A percentile compares a stretch with the other conserved stretches of the same genome.
phyloP scores from a whole-genome alignment of 1,140 invertebrate species.

The Euwallacea fornicatus region DNA sequence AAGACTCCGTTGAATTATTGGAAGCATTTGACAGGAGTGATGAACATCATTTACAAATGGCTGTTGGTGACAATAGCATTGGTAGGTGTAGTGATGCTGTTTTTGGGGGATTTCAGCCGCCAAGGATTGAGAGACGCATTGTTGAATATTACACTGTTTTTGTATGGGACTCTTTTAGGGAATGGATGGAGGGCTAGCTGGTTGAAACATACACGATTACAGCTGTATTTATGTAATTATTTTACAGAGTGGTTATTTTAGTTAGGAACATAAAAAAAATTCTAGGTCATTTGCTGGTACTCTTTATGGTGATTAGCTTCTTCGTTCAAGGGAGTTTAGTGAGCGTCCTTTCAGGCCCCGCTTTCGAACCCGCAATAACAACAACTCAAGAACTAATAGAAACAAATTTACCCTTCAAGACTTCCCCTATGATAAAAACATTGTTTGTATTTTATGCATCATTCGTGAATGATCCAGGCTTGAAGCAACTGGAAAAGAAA shows the following conservation, averaged over 20 bases:
- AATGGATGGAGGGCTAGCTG: background rate
- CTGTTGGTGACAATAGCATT: background rate
- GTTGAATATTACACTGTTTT: background rate
- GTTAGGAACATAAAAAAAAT: background rate
- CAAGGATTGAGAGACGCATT: background rate
- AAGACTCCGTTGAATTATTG: background rate
- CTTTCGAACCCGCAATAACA: slow-evolving; percentile 2
- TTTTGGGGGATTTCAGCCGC: background rate
- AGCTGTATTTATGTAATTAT: no score
- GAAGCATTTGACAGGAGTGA: background rate
- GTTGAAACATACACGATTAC: no score
- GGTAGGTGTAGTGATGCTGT: background rate
- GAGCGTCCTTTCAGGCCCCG: background rate
- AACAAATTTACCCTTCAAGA: background rate
- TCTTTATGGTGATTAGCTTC: slow-evolving; percentile 4
- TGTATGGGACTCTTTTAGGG: background rate
- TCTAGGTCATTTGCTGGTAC: slow-evolving; percentile 3
- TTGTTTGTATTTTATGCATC: background rate
- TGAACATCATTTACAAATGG: background rate
- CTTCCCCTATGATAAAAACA: background rate
- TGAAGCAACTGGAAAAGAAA: background rate
- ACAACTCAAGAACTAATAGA: background rate
- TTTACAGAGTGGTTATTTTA: background rate
- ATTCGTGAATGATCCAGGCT: background rate
- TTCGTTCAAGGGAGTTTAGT: background rate